Evolutionary conservation across 2,113 vertebrate species (phyloP), one percentile per base, ranked within the genome.

Genomic region (Sinocyclocheilus anshuiensis): DNA sequence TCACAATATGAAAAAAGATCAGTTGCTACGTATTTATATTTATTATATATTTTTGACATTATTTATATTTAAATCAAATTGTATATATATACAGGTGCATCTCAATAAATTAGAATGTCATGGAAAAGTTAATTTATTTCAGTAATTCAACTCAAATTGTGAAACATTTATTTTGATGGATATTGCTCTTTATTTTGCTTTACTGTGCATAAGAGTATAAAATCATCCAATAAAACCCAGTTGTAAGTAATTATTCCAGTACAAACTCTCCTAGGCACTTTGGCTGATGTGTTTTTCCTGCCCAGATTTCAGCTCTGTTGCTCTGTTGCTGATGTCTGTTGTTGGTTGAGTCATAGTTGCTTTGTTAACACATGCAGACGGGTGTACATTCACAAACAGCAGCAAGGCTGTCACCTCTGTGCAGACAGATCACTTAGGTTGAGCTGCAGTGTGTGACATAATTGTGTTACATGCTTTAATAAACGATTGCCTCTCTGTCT

Each of bases 301-400:
- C 55, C 39, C 29, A 81, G 77, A 76, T 79, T 48, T 86, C 77
- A 53, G 65, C 33, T 84, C 57, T 84, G 75, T 45, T 80, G 59
- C 65, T 59, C 22, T 67, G n/a, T n/a, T n/a, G n/a, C n/a, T n/a
- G n/a, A n/a, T n/a, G n/a, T n/a, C n/a, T n/a, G n/a, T n/a, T n/a
- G n/a, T n/a, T n/a, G 26, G 50, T 45, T 63, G 48, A 79, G 77
- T 77, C 87, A 88, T 36, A 67, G 39, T 33, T 18, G 57, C 81
- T 50, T 20, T 83, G 80, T 76, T 57, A 48, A 74, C 67, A 50
- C 53, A 36, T 26, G 20, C 65, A 6, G 71, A 55, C 71, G 16
- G 29, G 69, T 81, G 22, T 45, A 48, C 59, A 10, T n/a, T 59
- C 45, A 26, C 26, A 20, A 33, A 39, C 36, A 53, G 63, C 57